Base-by-base conservation (phyloP, 2,797 vertebrate species). In the Diplodus sargus region DNA sequence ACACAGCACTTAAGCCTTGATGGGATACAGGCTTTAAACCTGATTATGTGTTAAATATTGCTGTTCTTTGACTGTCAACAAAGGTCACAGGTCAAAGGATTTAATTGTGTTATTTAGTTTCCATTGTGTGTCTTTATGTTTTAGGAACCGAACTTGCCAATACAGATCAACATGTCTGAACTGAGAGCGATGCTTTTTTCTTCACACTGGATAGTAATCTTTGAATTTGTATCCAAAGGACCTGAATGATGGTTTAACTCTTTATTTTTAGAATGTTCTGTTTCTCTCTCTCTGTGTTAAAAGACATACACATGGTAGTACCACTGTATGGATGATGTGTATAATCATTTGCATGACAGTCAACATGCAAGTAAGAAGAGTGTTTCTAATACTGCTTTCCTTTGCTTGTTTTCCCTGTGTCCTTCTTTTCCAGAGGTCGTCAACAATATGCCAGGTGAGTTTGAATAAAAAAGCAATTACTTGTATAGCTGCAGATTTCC, bases 371-470 rank as follows among this genome's bases (percentile, higher is more conserved):
- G 80, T 83, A 34, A 82, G 13, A 68, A 34, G 90, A 88, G 94
- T 95, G 94, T 90, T 94, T 96, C 96, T 99, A 99, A 98, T 76
- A 76, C 66, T 90, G 74, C 49, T 48, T 90, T 76, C 85, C 25
- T 91, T 52, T 94, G 52, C 77, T 78, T 85, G 42, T 89, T 83
- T 83, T 75, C 78, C 83, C 42, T 87, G 20, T 74, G 62, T 84
- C 69, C 54, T 69, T 79, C 63, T 84, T 5, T 93, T 17, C 70
- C 96, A 99, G 98, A 97, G 93, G 95, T 95, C 96, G 96, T 79
- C 95, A 96, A 84, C 92, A 89, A 84, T 79, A 94, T 96, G 90
- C 96, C 97, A 99, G 98, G 98, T 99, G 96, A 99, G 98, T 97
- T 78, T 75, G 1, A 79, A 61, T 52, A 2, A 59, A 79, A 61